Conservation (phyloP, 2,888 invertebrate species). For the Agonopterix alstromeriana region DNA sequence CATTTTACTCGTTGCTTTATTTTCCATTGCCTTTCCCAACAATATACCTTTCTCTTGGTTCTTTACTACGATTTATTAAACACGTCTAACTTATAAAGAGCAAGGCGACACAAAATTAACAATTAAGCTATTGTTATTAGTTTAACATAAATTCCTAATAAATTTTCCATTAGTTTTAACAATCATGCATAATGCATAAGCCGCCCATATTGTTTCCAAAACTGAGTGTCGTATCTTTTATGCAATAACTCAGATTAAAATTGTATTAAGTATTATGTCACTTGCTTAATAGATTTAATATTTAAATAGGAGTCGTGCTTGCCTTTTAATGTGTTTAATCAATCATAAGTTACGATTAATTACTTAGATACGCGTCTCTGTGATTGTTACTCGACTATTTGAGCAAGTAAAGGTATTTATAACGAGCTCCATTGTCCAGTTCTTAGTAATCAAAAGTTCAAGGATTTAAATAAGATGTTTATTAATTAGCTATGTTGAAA, state of each 20-base stretch:
- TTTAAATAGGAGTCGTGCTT: constrained; percentile 72
- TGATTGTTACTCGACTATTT: constrained; percentile 47
- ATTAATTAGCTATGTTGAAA: constrained; percentile 67
- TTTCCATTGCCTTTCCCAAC: background rate
- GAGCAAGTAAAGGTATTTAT: constrained; percentile 53
- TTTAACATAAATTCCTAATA: constrained; percentile 57
- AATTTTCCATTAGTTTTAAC: constrained; percentile 47
- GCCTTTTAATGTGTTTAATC: constrained; percentile 71
- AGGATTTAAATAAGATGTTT: constrained; percentile 63
- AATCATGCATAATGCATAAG: constrained; percentile 57
- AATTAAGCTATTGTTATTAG: constrained; percentile 58
- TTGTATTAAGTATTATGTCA: constrained; percentile 71
- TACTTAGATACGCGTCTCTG: constrained; percentile 64
- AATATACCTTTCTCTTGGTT: background rate
- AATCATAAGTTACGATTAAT: constrained; percentile 75
- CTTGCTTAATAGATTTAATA: constrained; percentile 67
- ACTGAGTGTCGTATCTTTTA: constrained; percentile 51
- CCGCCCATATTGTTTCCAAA: constrained; percentile 65
- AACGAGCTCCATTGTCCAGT: constrained; percentile 67
- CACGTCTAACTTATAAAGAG: constrained; percentile 12
- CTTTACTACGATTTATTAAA: background rate
- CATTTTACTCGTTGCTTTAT: constrained; percentile 20
- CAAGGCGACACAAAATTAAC: constrained; percentile 27
- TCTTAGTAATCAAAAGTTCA: constrained; percentile 67
- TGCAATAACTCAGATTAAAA: constrained; percentile 70